Conservation (phyloP, 2,888 invertebrate species). For the Chrysina gloriosa region DNA sequence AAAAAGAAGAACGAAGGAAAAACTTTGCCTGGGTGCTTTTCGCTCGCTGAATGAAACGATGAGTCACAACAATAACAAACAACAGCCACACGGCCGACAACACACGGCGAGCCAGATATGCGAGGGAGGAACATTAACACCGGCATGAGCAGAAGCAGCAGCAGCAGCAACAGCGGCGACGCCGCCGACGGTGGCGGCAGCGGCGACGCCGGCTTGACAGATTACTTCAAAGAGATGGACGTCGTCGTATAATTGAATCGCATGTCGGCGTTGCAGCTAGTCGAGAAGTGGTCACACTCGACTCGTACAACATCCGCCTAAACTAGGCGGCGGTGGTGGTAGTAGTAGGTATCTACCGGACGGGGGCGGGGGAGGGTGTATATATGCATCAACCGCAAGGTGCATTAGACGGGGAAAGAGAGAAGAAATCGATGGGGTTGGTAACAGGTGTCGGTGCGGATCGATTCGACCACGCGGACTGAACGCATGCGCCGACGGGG, state of each 20-base stretch:
- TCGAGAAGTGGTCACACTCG: constrained; percentile 36
- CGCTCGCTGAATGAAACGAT: constrained; percentile 19
- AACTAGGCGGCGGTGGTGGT: too few species aligned
- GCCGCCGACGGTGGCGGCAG: too few species aligned
- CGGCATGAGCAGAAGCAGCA: constrained; percentile 7
- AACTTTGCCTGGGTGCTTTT: constrained; percentile 16
- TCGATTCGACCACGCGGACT: constrained; percentile 60
- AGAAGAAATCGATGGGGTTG: constrained; percentile 55
- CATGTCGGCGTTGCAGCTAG: constrained; percentile 39
- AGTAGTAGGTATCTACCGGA: too few species aligned
- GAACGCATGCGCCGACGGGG: constrained; percentile 54
- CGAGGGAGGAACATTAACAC: constrained; percentile 21
- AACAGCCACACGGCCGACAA: constrained; percentile 17
- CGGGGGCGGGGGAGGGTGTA: constrained; percentile 10
- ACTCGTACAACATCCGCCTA: constrained; percentile 23
- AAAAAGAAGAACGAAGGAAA: constrained; percentile 13
- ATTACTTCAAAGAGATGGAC: constrained; percentile 37
- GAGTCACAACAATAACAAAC: constrained; percentile 37
- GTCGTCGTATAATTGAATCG: constrained; percentile 38
- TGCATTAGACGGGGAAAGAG: constrained; percentile 47
- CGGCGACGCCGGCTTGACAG: constrained; percentile 10
- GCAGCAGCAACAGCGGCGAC: constrained; percentile 7
- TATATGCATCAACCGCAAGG: constrained; percentile 47
- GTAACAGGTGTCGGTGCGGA: constrained; percentile 65
- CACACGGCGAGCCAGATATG: neutral